These are phyloP conservation scores for Xyliphius kryptos DNA, from an alignment of 2,113 vertebrate genomes.

Conservation along the genomic window DNA sequence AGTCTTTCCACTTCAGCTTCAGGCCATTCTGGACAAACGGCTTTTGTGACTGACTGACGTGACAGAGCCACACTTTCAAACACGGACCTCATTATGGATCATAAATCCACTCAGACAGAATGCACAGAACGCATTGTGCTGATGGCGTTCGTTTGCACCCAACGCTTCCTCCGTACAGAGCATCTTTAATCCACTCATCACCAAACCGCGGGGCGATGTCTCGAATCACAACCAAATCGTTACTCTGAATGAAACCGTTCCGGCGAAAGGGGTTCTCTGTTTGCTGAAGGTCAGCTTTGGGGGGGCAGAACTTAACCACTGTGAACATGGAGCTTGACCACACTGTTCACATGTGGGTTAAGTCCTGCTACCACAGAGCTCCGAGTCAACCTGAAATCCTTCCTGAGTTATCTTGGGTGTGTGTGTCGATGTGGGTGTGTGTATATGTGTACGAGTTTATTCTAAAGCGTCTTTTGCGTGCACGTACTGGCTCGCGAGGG, in stretches of 20 bases:
- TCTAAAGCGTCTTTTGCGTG: background rate
- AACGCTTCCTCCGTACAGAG: too few relatives aligned
- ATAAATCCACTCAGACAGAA: background rate
- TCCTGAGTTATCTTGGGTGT: background rate
- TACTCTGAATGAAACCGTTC: too few relatives aligned
- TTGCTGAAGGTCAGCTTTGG: constrained; percentile 39
- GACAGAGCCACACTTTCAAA: background rate
- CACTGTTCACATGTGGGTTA: constrained; percentile 85
- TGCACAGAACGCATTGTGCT: too few relatives aligned
- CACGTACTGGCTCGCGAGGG: constrained; percentile 20
- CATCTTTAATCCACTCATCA: too few relatives aligned
- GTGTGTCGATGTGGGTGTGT: background rate
- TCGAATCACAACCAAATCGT: too few relatives aligned
- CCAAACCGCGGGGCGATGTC: too few relatives aligned
- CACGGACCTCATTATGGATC: too few relatives aligned
- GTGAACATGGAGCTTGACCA: constrained; percentile 73
- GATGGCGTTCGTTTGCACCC: too few relatives aligned
- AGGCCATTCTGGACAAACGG: constrained; percentile 5
- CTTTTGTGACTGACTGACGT: background rate
- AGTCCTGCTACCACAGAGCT: constrained; percentile 74
- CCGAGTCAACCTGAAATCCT: background rate
- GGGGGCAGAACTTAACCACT: constrained; percentile 93
- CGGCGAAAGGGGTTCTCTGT: too few relatives aligned
- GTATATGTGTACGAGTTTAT: background rate
- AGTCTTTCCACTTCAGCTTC: constrained; percentile 7